phyloP scores from a whole-genome alignment of 2,888 invertebrate species.

The Lasius platythorax region DNA sequence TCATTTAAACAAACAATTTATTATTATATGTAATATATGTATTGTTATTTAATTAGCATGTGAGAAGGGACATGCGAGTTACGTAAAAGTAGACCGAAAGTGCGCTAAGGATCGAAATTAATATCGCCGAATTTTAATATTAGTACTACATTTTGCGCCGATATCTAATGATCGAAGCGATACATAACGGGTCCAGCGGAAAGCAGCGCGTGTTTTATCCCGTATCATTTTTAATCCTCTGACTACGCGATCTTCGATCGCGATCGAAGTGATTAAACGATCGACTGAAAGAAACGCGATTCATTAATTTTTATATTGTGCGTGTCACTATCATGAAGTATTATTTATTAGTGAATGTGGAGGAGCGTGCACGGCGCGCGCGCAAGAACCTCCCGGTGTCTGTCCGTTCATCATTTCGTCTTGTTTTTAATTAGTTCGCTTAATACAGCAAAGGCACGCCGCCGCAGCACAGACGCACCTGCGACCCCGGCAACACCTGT shows the following conservation, averaged over 20 bases:
- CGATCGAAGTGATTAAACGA: conserved; percentile 32
- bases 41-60: conserved; percentile 33
- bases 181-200: conserved; percentile 37
- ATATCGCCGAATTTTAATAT: neutral
- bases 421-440: conserved; percentile 47
- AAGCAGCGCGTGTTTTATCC: conserved; percentile 23
- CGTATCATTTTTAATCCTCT: conserved; percentile 7
- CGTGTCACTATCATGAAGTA: conserved; percentile 32
- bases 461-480: conserved; percentile 49
- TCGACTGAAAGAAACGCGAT: conserved; percentile 26
- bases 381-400: conserved; percentile 1
- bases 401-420: conserved; percentile 42
- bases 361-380: neutral
- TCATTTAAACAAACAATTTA: conserved; percentile 30
- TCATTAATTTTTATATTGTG: conserved; percentile 42
- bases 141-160: neutral
- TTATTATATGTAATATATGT: conserved; percentile 35
- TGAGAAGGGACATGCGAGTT: neutral
- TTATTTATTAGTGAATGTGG: conserved; percentile 47
- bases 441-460: conserved; percentile 41
- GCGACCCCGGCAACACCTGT: conserved; percentile 52
- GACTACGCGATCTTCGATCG: conserved; percentile 49
- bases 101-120: conserved; percentile 3
- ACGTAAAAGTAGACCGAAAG: conserved; percentile 23
- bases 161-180: neutral